Evolutionary conservation across 2,113 vertebrate genomes (phyloP).

Genomic region (Pangasianodon hypophthalmus): DNA sequence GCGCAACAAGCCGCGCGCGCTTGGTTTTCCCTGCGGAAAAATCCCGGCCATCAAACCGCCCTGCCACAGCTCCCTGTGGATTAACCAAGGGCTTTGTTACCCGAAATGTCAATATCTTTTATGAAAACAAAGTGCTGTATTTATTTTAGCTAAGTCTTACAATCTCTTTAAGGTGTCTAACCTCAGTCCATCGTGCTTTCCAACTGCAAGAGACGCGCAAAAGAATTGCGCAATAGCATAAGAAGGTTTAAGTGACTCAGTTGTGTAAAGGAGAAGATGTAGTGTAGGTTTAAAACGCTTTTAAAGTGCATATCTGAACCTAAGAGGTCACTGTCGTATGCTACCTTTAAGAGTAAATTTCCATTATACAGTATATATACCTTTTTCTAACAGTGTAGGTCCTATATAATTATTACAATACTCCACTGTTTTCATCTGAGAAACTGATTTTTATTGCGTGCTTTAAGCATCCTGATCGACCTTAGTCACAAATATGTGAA

Average conservation of each 20-base stretch:
- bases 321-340: neutral
- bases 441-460: neutral
- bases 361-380: neutral
- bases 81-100: conserved; percentile 19
- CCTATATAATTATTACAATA: neutral
- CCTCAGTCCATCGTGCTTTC: neutral
- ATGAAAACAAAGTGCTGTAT: conserved; percentile 4
- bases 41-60: conserved; percentile 10
- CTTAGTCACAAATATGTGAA: neutral
- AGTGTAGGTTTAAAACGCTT: no score
- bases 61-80: neutral
- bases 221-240: no score
- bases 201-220: neutral
- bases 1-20: neutral
- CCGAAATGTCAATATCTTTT: conserved; percentile 12
- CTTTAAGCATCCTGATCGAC: neutral
- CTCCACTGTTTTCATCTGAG: neutral
- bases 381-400: neutral
- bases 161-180: neutral
- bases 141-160: neutral
- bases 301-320: neutral
- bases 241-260: neutral
- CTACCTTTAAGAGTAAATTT: neutral
- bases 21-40: conserved; percentile 29
- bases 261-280: neutral